Conservation (phyloP, 2,113 vertebrate genomes). For the Colistium nudipinnis region DNA sequence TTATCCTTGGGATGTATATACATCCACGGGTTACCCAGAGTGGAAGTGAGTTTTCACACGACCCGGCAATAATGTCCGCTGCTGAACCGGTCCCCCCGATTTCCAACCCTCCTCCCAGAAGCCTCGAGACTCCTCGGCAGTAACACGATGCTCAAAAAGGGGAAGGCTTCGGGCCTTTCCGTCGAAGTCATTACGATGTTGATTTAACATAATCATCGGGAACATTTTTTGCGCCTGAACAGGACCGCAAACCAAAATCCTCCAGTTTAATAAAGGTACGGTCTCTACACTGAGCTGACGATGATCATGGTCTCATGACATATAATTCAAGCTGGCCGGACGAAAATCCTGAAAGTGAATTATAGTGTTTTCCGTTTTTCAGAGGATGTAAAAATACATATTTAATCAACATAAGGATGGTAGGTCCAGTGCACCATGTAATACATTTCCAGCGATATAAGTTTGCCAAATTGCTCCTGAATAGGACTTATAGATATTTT, state of each 20-base stretch:
- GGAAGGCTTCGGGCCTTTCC: conserved; percentile 72
- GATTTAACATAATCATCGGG: conserved; percentile 59
- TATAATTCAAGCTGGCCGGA: neutral
- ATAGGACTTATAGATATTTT: too few species aligned
- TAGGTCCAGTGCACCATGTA: neutral
- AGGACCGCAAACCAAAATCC: conserved; percentile 41
- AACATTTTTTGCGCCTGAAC: conserved; percentile 40
- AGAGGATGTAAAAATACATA: neutral
- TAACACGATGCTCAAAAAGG: conserved; percentile 67
- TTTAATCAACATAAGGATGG: neutral
- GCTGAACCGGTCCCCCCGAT: conserved; percentile 16
- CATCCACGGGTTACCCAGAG: conserved; percentile 24
- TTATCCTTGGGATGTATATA: conserved; percentile 8
- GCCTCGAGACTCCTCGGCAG: conserved; percentile 36
- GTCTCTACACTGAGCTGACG: conserved; percentile 4
- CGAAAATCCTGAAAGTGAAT: neutral
- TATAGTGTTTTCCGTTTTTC: too few species aligned
- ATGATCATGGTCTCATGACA: neutral
- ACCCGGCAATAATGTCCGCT: conserved; percentile 36
- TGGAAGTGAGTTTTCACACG: conserved; percentile 67
- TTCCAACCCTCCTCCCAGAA: conserved; percentile 31
- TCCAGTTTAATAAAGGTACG: conserved; percentile 27
- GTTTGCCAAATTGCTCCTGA: too few species aligned
- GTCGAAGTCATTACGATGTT: conserved; percentile 59
- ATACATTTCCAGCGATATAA: too few species aligned